Evolutionary conservation across 2,888 invertebrate species (phyloP), one percentile per base, ranked within the genome.

Genomic region (Drosophila differens): DNA sequence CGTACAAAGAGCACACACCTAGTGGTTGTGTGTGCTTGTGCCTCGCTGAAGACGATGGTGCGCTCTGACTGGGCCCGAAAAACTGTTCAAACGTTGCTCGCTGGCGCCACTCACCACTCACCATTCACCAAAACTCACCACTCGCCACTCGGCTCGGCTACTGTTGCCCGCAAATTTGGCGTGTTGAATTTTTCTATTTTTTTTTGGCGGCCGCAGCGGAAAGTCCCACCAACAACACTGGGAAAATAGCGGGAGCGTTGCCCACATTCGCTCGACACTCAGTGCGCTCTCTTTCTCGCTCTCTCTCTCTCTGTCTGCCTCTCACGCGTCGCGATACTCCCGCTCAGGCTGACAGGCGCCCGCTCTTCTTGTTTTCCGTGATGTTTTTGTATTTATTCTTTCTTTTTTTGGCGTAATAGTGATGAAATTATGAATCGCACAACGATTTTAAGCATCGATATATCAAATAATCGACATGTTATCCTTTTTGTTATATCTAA

Each of bases 1-100:
- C 90, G 91, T 85, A 90, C 91, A 83, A 85, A 84, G 89, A 89
- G 90, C 91, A 91, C 91, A 89, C 91, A 90, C 89, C 91, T 89
- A 87, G 76, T 82, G 76, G 73, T 79, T 81, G 83, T 91, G 82
- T 84, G 84, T 84, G 82, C 79, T 73, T 81, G 82, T 88, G 91
- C 89, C 79, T 82, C 84, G 90, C 79, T 90, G 83, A 80, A 87
- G 85, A 88, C 88, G 89, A 87, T 87, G 90, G 87, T 89, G 90
- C 85, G 89, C 91, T 91, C 91, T 89, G 81, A 76, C 79, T 75
- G 72, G 68, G 66, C 52, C 54, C 73, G 79, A 72, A 82, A 82
- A 82, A 82, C 60, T 70, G 64, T 80, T 78, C 68, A 63, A 59
- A 47, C 47, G 47, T 25, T 70, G 78, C 75, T 83, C 80, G 81